Conservation (phyloP, 2,113 vertebrate genomes). For the Bostrychus sinensis region DNA sequence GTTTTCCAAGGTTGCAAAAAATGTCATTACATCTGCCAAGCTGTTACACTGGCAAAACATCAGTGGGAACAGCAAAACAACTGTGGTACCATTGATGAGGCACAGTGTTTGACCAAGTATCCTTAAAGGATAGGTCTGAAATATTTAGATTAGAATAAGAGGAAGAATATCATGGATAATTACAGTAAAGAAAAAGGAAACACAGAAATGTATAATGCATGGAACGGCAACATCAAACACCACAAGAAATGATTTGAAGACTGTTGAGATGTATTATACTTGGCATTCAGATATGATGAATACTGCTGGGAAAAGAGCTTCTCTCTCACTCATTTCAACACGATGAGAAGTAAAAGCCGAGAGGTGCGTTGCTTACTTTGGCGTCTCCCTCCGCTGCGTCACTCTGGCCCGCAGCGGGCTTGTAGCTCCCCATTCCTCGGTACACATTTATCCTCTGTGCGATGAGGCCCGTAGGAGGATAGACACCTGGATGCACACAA, state of each 20-base stretch:
- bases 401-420: constrained; percentile 64
- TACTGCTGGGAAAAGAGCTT: not conserved
- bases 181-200: too few relatives aligned
- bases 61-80: too few relatives aligned
- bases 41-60: too few relatives aligned
- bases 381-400: constrained; percentile 57
- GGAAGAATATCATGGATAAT: too few relatives aligned
- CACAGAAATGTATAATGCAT: not conserved
- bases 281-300: constrained; percentile 12
- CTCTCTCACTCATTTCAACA: constrained; percentile 7
- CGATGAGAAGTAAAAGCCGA: not conserved
- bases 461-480: constrained; percentile 83
- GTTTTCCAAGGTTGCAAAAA: too few relatives aligned
- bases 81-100: too few relatives aligned
- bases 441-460: constrained; percentile 91
- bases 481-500: constrained; percentile 32
- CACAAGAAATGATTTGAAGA: not conserved
- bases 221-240: not conserved
- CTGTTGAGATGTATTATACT: not conserved
- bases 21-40: too few relatives aligned
- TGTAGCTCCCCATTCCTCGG: constrained; percentile 78
- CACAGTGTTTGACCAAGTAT: too few relatives aligned
- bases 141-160: too few relatives aligned
- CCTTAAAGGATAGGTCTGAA: too few relatives aligned
- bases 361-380: constrained; percentile 77